phyloP scores from a whole-genome alignment of 2,113 vertebrate species.

The Erythrocebus patas region DNA sequence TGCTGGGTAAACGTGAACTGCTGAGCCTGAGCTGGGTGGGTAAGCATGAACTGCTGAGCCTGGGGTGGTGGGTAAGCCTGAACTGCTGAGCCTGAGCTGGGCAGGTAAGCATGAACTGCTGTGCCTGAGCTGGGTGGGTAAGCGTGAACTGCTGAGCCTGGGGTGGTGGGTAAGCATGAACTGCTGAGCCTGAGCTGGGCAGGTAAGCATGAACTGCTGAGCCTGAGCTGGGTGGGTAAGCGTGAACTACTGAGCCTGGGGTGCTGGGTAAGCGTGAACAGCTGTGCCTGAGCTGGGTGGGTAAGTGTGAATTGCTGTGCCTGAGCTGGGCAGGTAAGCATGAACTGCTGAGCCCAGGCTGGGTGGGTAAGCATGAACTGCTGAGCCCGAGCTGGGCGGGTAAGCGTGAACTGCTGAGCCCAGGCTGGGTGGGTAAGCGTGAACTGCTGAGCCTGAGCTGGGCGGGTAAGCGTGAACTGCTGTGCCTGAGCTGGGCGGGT shows the following conservation, averaged over 20 bases:
- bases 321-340: background rate
- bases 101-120: background rate
- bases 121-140: background rate
- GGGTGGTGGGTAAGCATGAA: rapidly evolving
- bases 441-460: background rate
- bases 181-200: rapidly evolving
- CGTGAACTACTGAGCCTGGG: no score
- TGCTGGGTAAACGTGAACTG: no score
- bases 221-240: background rate
- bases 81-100: no score
- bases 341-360: no score
- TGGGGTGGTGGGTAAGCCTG: background rate
- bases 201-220: background rate
- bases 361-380: no score
- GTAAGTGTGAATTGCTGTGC: background rate
- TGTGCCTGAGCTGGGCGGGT: background rate
- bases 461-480: background rate
- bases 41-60: background rate
- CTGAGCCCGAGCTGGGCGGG: background rate
- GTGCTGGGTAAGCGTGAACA: no score
- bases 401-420: no score
- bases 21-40: no score
- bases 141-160: background rate
- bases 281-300: background rate
- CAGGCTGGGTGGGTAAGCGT: rapidly evolving